These are phyloP conservation scores for Pygoscelis antarcticus DNA, from an alignment of 2,113 vertebrate genomes.

Conservation along the genomic window DNA sequence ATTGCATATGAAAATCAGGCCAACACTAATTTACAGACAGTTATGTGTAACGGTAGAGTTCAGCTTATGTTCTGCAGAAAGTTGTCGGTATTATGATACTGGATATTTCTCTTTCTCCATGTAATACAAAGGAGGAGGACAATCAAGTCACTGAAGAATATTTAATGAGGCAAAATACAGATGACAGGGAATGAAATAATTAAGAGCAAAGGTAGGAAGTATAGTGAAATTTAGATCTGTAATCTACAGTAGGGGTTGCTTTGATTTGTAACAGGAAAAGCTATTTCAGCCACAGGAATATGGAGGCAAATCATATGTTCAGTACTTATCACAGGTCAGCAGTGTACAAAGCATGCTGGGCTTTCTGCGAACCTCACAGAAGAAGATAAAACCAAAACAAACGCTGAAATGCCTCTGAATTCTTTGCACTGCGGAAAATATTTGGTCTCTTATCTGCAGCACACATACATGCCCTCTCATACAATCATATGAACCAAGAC, in stretches of 20 bases:
- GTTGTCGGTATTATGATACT: background rate
- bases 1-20: background rate
- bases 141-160: background rate
- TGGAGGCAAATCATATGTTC: rapidly evolving
- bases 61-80: background rate
- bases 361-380: background rate
- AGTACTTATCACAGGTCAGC: background rate
- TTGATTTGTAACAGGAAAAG: background rate
- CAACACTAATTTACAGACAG: background rate
- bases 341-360: background rate
- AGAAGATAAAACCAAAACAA: background rate
- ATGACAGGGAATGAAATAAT: background rate
- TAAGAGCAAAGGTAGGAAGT: background rate
- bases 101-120: background rate
- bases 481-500: background rate
- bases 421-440: background rate
- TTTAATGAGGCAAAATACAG: background rate
- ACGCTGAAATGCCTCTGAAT: background rate
- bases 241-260: background rate
- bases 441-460: background rate
- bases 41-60: background rate
- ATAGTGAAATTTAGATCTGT: background rate
- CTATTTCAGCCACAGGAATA: background rate
- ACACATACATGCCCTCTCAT: background rate
- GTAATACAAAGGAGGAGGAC: background rate